phyloP scores from a whole-genome alignment of 2,888 invertebrate genomes.

The Protonemura montana region DNA sequence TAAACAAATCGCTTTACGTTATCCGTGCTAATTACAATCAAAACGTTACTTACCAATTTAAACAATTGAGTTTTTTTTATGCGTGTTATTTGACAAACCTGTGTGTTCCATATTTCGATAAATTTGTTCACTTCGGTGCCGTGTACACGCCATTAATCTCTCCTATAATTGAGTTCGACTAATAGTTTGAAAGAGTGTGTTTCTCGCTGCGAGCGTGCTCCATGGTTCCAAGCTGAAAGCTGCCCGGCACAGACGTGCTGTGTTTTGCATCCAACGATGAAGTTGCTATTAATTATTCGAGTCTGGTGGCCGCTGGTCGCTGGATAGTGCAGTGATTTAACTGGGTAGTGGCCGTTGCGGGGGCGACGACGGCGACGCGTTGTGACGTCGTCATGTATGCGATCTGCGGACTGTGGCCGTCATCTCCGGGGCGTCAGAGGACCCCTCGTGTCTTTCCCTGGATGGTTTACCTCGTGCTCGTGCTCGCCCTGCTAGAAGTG shows the following conservation, averaged over 20 bases:
- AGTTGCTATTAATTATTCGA: neutral
- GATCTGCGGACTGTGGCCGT: too few relatives aligned
- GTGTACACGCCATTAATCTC: too few relatives aligned
- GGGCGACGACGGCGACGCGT: neutral
- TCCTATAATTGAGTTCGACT: too few relatives aligned
- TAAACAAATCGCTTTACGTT: neutral
- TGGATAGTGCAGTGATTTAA: neutral
- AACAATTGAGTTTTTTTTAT: neutral
- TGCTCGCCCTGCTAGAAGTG: slow-evolving; percentile 16
- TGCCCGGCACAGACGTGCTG: neutral
- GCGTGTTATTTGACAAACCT: neutral
- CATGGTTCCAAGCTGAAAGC: neutral
- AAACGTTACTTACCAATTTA: neutral
- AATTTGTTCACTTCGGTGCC: neutral
- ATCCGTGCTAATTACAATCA: neutral
- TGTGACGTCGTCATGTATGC: too few relatives aligned
- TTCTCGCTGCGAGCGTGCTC: neutral
- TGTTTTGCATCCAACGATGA: neutral
- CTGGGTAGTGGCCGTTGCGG: neutral
- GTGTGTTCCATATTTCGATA: neutral
- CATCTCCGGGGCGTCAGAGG: too few relatives aligned
- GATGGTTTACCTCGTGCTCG: slow-evolving; percentile 26
- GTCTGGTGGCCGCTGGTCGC: neutral
- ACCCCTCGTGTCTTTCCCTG: neutral
- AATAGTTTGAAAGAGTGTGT: neutral